Evolutionary conservation across 1,140 invertebrate genomes (phyloP), one percentile per base, ranked within the genome.

Genomic region (Choristoneura fumiferana): DNA sequence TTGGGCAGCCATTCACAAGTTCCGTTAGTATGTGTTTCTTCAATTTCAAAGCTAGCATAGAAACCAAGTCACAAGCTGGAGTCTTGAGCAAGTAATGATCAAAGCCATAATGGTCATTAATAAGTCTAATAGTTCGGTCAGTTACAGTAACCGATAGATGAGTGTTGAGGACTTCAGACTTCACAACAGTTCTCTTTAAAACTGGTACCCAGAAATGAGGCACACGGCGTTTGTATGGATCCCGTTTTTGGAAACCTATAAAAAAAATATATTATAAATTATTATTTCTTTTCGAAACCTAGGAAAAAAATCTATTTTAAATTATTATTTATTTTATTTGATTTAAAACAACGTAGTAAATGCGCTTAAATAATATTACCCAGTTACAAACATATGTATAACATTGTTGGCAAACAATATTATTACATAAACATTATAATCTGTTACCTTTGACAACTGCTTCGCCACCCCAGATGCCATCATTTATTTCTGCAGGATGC

Each of bases 381-480:
- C 52, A 54, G 15, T 35, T 29, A n/a, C 10, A 13, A 14, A 17
- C 3, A 53, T n/a, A 6, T 22, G 13, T 38, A n/a, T 2, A 10
- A 10, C 10, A 36, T 17, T 54, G 52, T 35, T 54, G 34, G 34
- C 52, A 54, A 54, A 54, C 52, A 54, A 36, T 35, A 12, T 5
- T n/a, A 35, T 54, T 54, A 54, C 34, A 54, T 54, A 35, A 54
- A 54, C 52, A 54, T 4, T 8, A 49, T 6, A 29, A 3, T 29
- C 22, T 29, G 22, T 63, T 56, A 89, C 88, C 89, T 91, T 96
- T 94, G 17, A 99, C 90, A 0, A 99, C 91, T n/a, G 93, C 96
- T 91, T 99, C 98, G 5, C 98, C 98, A 65, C 97, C 98, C 98
- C 97, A 99, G 54, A 99, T 91, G 15, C 98, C 97, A 52, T 94